These are phyloP conservation scores for Syrrhaptes paradoxus DNA, from an alignment of 2,113 vertebrate genomes.

Conservation along the genomic window DNA sequence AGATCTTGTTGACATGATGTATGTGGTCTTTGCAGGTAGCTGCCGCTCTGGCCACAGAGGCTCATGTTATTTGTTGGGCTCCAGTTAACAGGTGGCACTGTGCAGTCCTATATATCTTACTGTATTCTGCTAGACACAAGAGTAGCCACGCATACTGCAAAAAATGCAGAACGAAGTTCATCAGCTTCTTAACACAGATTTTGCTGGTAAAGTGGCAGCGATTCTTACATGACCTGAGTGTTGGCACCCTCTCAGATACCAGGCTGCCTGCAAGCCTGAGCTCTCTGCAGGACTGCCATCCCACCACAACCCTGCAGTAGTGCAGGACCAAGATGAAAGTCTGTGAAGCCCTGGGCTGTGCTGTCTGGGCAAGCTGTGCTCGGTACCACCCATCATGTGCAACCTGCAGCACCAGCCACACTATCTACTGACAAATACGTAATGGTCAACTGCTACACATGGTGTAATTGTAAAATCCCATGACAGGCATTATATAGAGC, in stretches of 20 bases:
- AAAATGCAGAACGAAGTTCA: background rate
- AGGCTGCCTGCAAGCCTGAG: background rate
- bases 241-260: accelerated
- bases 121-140: background rate
- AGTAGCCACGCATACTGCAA: background rate
- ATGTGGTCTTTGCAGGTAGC: background rate
- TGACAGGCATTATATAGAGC: background rate
- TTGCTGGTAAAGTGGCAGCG: background rate
- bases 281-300: background rate
- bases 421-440: background rate
- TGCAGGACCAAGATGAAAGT: background rate
- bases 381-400: background rate
- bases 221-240: background rate
- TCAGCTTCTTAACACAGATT: background rate
- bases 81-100: background rate
- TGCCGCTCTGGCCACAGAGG: background rate
- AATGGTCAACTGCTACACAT: background rate
- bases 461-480: background rate
- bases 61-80: background rate
- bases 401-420: background rate
- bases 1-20: background rate
- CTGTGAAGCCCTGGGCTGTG: background rate
- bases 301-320: background rate
- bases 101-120: background rate
- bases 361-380: background rate